Base-by-base conservation (phyloP, 2,888 invertebrate genomes). In the Oligia strigilis region DNA sequence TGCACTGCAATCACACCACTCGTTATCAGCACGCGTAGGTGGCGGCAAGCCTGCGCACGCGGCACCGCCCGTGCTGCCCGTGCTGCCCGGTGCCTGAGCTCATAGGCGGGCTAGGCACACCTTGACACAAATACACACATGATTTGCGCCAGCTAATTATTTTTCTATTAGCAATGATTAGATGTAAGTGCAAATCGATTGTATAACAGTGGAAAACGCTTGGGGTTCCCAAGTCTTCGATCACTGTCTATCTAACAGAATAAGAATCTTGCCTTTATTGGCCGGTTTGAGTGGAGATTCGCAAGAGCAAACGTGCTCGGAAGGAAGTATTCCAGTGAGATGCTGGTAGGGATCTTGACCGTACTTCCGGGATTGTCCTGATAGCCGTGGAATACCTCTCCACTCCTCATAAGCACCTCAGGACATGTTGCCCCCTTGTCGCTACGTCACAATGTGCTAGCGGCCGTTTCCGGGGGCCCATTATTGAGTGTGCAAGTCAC, bases 11-110 rank as follows among this genome's bases (percentile, higher is more conserved):
- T 81, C 78, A 52, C 60, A 70, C 71, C 78, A 46, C 64, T 65
- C 55, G 72, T 73, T 78, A 83, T 75, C 81, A 73, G 65, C 77
- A 9, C 52, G 29, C 23, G 23, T 52, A 52, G 52, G 52, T 17
- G 5, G 52, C 14, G 17, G 55, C 29, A 36, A 29, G 19, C 9
- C n/a, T 13, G 23, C 29, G 40, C 46, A 40, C 17, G 60, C 70
- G 55, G 43, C 49, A 8, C 72, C 46, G 52, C 52, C n/a, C 29
- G 36, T 36, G 29, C n/a, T n/a, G n/a, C n/a, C n/a, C n/a, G 36
- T 36, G 29, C 14, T 17, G 19, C 40, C 8, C 36, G 36, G 4
- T 17, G 23, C 66, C 49, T 19, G 40, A 52, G n/a, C 40, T 40
- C 23, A 29, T 55, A 17, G 52, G 17, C 29, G 29, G 29, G 6